Evolutionary conservation across 2,888 invertebrate species (phyloP).

Genomic region (Druceiella hillmani): DNA sequence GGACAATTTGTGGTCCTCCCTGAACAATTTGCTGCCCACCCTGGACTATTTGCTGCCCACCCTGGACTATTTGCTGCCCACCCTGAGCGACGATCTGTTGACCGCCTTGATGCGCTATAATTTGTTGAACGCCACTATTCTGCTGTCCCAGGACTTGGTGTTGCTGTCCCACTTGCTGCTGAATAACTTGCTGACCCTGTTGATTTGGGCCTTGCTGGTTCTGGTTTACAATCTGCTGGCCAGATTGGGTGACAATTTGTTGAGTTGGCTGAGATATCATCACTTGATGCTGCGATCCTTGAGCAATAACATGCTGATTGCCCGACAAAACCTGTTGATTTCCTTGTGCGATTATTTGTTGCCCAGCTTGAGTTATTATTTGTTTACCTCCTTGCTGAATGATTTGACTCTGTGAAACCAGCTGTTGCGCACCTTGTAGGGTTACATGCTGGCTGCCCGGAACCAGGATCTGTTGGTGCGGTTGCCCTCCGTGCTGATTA

Average conservation of each 20-base stretch:
- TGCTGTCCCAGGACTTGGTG: constrained; percentile 38
- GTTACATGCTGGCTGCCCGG: constrained; percentile 49
- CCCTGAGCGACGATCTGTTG: constrained; percentile 47
- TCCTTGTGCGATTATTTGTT: constrained; percentile 42
- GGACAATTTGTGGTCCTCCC: too few relatives aligned
- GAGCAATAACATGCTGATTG: constrained; percentile 47
- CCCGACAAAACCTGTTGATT: constrained; percentile 44
- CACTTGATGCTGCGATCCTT: constrained; percentile 46
- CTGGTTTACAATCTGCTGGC: constrained; percentile 36
- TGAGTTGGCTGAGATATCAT: constrained; percentile 46
- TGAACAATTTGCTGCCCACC: too few relatives aligned
- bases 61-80: constrained; percentile 41
- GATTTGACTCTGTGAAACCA: constrained; percentile 45
- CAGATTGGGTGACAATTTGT: constrained; percentile 46
- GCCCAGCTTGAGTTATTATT: constrained; percentile 42
- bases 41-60: constrained; percentile 38
- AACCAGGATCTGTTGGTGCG: constrained; percentile 42
- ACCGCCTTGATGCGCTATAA: constrained; percentile 45
- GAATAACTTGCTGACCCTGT: constrained; percentile 44
- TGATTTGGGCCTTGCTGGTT: constrained; percentile 45
- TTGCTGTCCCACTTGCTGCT: constrained; percentile 37
- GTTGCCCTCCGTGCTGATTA: constrained; percentile 44
- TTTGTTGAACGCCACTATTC: constrained; percentile 49
- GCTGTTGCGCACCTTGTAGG: constrained; percentile 43
- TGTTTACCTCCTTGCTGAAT: constrained; percentile 44